These are phyloP conservation scores for Hippasteria phrygiana DNA, from an alignment of 53 echinoderm and acorn worm species.

Conservation along the genomic window DNA sequence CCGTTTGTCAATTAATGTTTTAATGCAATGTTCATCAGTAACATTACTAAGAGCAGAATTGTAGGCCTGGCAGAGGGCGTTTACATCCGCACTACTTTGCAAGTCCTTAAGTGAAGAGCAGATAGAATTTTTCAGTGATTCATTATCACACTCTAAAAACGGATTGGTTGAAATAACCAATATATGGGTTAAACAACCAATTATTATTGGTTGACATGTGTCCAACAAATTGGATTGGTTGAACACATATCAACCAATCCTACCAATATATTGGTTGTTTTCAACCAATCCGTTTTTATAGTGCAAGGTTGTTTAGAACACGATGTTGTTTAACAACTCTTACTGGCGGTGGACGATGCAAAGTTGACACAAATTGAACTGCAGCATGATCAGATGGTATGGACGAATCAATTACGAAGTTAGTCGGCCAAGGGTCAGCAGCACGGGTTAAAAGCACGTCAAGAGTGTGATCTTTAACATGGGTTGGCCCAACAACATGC, in stretches of 20 bases:
- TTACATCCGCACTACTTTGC: not conserved
- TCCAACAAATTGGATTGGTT: too few relatives aligned
- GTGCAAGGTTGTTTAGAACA: conserved; percentile 7
- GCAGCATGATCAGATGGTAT: conserved; percentile 49
- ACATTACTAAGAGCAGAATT: not conserved
- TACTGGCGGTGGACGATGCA: conserved; percentile 34
- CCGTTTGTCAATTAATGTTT: conserved; percentile 13
- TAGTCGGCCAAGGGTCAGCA: conserved; percentile 32
- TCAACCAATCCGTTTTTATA: too few relatives aligned
- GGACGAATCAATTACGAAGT: conserved; percentile 14
- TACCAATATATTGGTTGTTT: too few relatives aligned
- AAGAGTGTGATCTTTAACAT: conserved; percentile 20
- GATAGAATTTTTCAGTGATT: conserved; percentile 12
- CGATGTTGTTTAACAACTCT: conserved; percentile 14
- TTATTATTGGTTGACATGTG: too few relatives aligned
- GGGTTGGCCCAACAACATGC: conserved; percentile 15
- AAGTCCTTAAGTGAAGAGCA: not conserved
- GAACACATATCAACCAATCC: too few relatives aligned
- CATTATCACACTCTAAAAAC: too few relatives aligned
- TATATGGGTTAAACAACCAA: too few relatives aligned
- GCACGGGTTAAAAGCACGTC: conserved; percentile 1
- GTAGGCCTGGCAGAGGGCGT: not conserved
- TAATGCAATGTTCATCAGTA: conserved; percentile 11
- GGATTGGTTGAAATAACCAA: too few relatives aligned
- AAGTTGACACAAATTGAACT: conserved; percentile 31